Base-by-base conservation (phyloP, 2,797 vertebrate genomes). In the Rhynchonycteris naso region DNA sequence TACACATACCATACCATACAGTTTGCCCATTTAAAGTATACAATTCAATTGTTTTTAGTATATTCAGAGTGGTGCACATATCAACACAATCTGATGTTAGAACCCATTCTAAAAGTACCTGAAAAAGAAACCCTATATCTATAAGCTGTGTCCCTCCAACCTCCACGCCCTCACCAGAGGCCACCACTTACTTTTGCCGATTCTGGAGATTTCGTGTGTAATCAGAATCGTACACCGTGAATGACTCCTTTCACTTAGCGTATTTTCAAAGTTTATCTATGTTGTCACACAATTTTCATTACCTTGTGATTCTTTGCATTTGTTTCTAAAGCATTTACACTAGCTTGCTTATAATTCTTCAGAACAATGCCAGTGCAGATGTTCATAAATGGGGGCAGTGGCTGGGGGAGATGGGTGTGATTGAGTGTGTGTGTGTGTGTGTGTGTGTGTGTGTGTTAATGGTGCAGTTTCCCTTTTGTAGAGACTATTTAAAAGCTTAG, bases 301-400 rank as follows among this genome's bases (percentile, higher is more conserved):
- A 35, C 7, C 35, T 80, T 47, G 4, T 35, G 19, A 56, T 72
- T 74, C 16, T 71, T 56, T 68, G 22, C 16, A 28, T 1, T 38
- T 30, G 54, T 84, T 83, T 43, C n/a, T 58, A 19, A 33, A 56
- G 35, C 35, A 16, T 30, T 61, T 33, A 8, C 5, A 15, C 66
- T 7, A 22, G 26, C 19, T 56, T 38, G 16, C 61, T 54, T 87
- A 28, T 33, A 21, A 74, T 69, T 63, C 43, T 87, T 19, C 21
- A 26, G 11, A 66, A 33, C 22, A 16, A 30, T 30, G 54, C 4
- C 0, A 6, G 19, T 58, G 2, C 1, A 12, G 33, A 15, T 52
- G 19, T 15, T 9, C 0, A 0, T 43, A 61, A 18, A 3, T n/a
- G 7, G 54, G 19, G 16, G 7, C 35, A 8, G 15, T 14, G 24